Evolutionary conservation across 2,113 vertebrate genomes (phyloP).

Genomic region (Nothocercus nigrocapillus): DNA sequence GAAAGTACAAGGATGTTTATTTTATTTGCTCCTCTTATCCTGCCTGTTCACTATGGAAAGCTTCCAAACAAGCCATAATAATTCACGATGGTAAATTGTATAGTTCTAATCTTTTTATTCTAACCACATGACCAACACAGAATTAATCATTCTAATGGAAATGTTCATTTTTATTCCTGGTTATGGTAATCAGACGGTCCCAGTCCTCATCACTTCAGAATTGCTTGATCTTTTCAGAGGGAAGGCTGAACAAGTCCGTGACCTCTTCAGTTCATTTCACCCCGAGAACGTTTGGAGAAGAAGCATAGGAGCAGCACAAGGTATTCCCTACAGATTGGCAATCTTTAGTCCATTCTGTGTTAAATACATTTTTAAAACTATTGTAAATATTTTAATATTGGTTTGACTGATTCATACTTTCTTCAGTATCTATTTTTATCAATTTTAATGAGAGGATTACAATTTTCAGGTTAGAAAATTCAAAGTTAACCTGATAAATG

Average conservation of each 20-base stretch:
- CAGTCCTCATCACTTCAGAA: neutral
- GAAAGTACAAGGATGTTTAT: neutral
- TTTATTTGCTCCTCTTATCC: neutral
- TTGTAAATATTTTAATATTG: conserved; percentile 42
- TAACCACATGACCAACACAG: neutral
- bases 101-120: neutral
- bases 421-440: neutral
- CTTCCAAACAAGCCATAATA: neutral
- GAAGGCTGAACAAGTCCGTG: neutral
- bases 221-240: neutral
- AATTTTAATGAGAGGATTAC: conserved; percentile 12
- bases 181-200: neutral
- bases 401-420: conserved; percentile 18
- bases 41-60: neutral
- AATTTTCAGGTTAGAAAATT: neutral
- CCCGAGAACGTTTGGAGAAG: neutral
- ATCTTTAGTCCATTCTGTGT: neutral
- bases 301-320: neutral
- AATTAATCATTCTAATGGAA: neutral
- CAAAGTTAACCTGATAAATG: neutral
- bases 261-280: neutral
- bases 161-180: neutral
- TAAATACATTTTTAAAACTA: neutral
- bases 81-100: neutral
- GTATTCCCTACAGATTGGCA: neutral